Evolutionary conservation across 2,888 invertebrate genomes (phyloP), one percentile per base, ranked within the genome.

Genomic region (Andrena flavipes): DNA sequence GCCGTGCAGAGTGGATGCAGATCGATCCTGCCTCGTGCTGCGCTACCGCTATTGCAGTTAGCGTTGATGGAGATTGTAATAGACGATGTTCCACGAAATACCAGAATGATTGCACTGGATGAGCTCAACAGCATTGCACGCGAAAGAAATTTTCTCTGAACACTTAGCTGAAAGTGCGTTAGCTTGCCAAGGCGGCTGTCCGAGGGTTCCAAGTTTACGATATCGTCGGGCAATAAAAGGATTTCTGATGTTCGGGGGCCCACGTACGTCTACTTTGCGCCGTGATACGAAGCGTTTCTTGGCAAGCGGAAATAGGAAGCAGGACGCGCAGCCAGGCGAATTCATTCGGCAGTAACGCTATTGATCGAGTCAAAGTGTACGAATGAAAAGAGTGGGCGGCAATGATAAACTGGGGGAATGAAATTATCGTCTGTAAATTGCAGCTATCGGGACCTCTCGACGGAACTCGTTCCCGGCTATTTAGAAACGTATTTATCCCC

Each of bases 391-490:
- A 49, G 8, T 79, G 42, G 16, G 20, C 8, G 23, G 20, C 20
- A 33, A 30, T 54, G 60, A 62, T 67, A 62, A 78, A 72, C 16
- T 3, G n/a, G 26, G 2, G 6, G 60, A 67, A 71, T 13, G 70
- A 78, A 78, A 71, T 78, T 67, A 65, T 80, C 70, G n/a, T 6
- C 8, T 30, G 49, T 72, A 68, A 62, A 79, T 77, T 51, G 54
- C 30, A 42, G 48, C 26, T 69, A 70, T 71, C 54, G 65, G 20
- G 30, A 16, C 5, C 62, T 26, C 30, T 35, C 30, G 68, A 68
- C 42, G 63, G 42, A 71, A 33, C 42, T 54, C 16, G 67, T 35
- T 49, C 33, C 0, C 51, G 48, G 16, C 30, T 48, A 48, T 60
- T 51, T 67, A 33, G 56, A 63, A 62, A 35, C 67, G 79, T 54